Percentiles rank a stretch among this genome's conserved stretches.
These are phyloP conservation scores for Leptopilina myrica DNA, from an alignment of 2,888 invertebrate genomes.

Conservation along the genomic window DNA sequence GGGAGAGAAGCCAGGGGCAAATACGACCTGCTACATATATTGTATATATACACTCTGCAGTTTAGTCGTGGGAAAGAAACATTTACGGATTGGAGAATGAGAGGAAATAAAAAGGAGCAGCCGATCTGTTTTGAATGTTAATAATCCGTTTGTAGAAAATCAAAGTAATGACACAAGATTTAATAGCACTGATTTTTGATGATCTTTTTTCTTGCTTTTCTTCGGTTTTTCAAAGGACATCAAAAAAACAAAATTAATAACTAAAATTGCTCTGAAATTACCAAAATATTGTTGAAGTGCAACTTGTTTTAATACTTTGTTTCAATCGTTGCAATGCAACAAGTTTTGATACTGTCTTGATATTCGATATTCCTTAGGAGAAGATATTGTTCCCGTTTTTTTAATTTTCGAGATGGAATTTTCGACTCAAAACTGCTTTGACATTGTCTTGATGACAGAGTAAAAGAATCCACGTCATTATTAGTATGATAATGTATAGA, in stretches of 20 bases:
- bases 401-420: background rate
- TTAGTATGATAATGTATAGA: background rate
- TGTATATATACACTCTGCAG: no score
- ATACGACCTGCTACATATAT: slow-evolving; percentile 5
- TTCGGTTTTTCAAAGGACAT: no score
- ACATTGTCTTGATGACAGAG: background rate
- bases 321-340: no score
- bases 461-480: background rate
- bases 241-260: no score
- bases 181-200: no score
- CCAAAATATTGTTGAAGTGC: no score
- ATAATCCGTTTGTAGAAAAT: no score
- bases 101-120: background rate
- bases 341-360: background rate
- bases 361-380: no score
- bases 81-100: slow-evolving; percentile 30
- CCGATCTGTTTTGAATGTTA: background rate
- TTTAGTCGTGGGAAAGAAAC: slow-evolving; percentile 40
- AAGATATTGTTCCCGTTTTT: background rate
- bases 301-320: no score
- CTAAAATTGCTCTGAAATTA: no score
- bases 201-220: no score
- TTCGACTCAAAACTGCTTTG: background rate
- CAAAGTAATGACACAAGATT: no score
- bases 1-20: slow-evolving; percentile 17